Evolutionary conservation across 2,113 vertebrate genomes (phyloP).

Genomic region (Neodon shergylaensis): DNA sequence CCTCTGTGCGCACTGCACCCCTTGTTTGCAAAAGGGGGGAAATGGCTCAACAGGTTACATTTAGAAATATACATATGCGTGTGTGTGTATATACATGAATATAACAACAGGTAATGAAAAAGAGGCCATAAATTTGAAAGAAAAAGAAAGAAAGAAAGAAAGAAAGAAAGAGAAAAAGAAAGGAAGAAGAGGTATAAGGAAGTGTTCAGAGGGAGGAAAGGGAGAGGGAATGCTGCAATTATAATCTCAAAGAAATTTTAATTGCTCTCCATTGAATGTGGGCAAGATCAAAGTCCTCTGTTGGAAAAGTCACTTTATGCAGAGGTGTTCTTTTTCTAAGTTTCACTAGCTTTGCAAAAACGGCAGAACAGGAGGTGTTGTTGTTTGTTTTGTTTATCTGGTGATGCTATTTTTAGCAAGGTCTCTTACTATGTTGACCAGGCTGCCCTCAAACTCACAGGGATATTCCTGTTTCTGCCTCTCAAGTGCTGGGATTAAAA

Average conservation of each 20-base stretch:
- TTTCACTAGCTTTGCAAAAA: constrained; percentile 49
- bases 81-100: background rate
- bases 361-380: background rate
- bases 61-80: background rate
- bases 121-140: background rate
- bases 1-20: background rate
- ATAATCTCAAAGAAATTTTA: background rate
- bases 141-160: no score
- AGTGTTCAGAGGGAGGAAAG: background rate
- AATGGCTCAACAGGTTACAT: background rate
- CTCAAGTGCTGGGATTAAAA: background rate
- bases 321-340: background rate
- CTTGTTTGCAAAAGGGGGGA: background rate
- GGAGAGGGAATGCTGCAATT: background rate
- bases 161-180: no score
- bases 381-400: background rate
- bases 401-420: background rate
- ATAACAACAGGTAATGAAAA: background rate
- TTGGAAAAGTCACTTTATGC: constrained; percentile 12
- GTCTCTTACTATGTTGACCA: background rate
- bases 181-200: background rate
- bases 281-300: background rate
- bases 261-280: background rate
- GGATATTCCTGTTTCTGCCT: background rate
- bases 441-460: background rate